Percentiles rank a stretch among this genome's conserved stretches.
phyloP scores from a whole-genome alignment of 1,140 invertebrate species.

The roundworm (Caenorhabditis elegans) region WBcel235 BX284606.5:15029501-15030000 shows the following conservation, averaged over 20 bases:
- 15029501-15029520: constrained; percentile 62
- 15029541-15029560: constrained; percentile 48
- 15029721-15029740: constrained; percentile 61
- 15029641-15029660: neutral
- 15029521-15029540: constrained; percentile 58
- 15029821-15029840: too few species aligned
- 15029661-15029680: constrained; percentile 7
- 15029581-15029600: constrained; percentile 64
- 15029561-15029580: constrained; percentile 65
- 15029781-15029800: neutral
- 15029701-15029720: constrained; percentile 61
- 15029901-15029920: too few species aligned
- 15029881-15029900: too few species aligned
- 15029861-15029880: too few species aligned
- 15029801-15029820: too few species aligned
- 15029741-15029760: constrained; percentile 63
- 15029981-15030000: neutral
- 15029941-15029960: too few species aligned
- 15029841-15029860: too few species aligned
- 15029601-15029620: constrained; percentile 66
- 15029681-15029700: constrained; percentile 63
- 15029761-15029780: constrained; percentile 59
- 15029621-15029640: constrained; percentile 56
- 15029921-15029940: too few species aligned
- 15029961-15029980: too few species aligned